phyloP scores from a whole-genome alignment of 2,888 invertebrate genomes.

The Lacanobia oleracea region DNA sequence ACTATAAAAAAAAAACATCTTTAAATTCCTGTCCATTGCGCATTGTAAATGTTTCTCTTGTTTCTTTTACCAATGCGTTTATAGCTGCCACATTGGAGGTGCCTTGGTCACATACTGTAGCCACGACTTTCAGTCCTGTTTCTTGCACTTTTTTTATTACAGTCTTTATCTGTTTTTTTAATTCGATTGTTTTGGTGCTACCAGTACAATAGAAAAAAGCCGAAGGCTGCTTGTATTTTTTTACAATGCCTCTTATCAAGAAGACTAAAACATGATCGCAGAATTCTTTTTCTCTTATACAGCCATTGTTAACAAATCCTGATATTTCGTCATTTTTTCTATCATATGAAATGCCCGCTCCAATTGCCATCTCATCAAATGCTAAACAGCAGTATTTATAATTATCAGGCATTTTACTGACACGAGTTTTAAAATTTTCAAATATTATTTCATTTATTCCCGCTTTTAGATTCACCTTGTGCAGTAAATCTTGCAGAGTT shows the following conservation, averaged over 20 bases:
- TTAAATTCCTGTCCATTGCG: background rate
- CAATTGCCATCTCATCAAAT: conserved; percentile 36
- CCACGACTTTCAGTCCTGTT: conserved; percentile 6
- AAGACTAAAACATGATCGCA: conserved; percentile 2
- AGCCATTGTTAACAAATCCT: conserved; percentile 16
- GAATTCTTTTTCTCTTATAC: background rate
- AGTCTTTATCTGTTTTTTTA: background rate
- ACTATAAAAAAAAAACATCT: background rate
- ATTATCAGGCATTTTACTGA: conserved; percentile 12
- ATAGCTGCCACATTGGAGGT: conserved; percentile 4
- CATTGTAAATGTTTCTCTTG: background rate
- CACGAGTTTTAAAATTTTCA: conserved; percentile 25
- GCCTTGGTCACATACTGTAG: background rate
- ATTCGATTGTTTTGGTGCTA: background rate
- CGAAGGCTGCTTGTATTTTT: conserved; percentile 1
- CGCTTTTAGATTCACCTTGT: conserved; percentile 16
- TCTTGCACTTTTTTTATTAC: conserved; percentile 2
- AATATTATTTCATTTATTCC: conserved; percentile 35
- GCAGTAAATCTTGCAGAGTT: conserved; percentile 35
- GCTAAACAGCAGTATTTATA: conserved; percentile 13
- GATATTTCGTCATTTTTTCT: conserved; percentile 12
- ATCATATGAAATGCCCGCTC: conserved; percentile 5
- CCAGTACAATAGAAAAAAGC: conserved; percentile 2
- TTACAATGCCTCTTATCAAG: conserved; percentile 12
- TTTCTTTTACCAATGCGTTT: background rate